Percentiles rank a stretch among this genome's conserved stretches.
These are phyloP conservation scores for Elaeidobius kamerunicus DNA, from an alignment of 2,888 invertebrate genomes.

Conservation along the genomic window DNA sequence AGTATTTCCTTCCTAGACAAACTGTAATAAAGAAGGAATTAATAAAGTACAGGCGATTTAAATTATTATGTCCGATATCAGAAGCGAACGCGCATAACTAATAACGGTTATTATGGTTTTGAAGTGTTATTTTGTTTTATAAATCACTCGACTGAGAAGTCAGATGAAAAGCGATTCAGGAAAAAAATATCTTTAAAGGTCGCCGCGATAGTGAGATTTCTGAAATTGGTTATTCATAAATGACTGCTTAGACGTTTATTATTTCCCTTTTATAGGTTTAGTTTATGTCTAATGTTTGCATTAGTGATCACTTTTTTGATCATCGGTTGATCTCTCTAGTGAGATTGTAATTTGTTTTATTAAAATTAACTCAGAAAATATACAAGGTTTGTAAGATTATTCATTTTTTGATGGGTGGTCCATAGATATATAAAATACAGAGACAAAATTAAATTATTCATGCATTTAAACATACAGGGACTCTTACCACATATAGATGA, in stretches of 20 bases:
- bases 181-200: constrained; percentile 7
- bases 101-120: constrained; percentile 16
- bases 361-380: neutral
- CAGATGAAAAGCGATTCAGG: constrained; percentile 12
- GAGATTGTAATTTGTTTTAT: neutral
- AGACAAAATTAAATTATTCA: no score
- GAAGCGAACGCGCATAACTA: constrained; percentile 15
- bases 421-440: no score
- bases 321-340: neutral
- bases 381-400: no score
- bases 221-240: constrained; percentile 2
- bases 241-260: neutral
- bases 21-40: constrained; percentile 12
- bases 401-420: no score
- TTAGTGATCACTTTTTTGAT: neutral
- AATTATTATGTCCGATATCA: constrained; percentile 17
- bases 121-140: constrained; percentile 17
- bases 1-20: constrained; percentile 24
- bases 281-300: neutral
- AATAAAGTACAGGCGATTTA: constrained; percentile 15
- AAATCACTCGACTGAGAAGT: constrained; percentile 15
- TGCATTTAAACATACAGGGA: no score
- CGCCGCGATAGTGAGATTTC: neutral
- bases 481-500: no score
- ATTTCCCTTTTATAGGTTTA: neutral